Evolutionary conservation across 2,888 invertebrate genomes (phyloP), one percentile per base, ranked within the genome.

Genomic region (Oscheius sp.): DNA sequence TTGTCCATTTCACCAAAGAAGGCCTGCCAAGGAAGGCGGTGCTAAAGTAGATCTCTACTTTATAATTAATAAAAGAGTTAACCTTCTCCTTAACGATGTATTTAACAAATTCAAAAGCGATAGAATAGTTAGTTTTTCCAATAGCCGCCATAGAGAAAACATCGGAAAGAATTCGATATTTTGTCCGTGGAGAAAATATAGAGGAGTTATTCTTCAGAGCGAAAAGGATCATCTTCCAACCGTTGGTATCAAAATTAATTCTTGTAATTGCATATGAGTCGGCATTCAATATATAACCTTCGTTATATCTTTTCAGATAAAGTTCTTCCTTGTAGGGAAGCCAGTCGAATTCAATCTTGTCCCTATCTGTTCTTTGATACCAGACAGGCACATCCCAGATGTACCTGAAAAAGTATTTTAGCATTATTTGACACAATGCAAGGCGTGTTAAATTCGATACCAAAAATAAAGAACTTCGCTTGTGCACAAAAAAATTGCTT

Each of bases 301-400:
- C 44, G 2, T 12, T n/a, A 3, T 2, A 44, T 20, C 44, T 64
- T 6, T 0, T 32, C 50, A 22, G 32, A 6, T 33, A 51, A 20
- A 64, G 54, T 17, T 54, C 4, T 2, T 36, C 33, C 17, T 54
- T 32, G 33, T 32, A 54, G 6, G 67, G 30, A 6, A 44, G 44
- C 50, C 66, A 51, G 20, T 20, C 38, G 22, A 49, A 8, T 26
- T 51, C 22, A 9, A 51, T 2, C 26, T 68, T 62, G 91, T 92
- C 54, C 90, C 90, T 0, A 92, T 92, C 90, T 61, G 91, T 91
- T 2, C 91, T 91, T 69, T 90, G 90, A 61, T 79, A 79, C 83
- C 83, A 83, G 6, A 83, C 70, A 0, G 83, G 83, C 22, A 83
- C 71, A 62, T 80, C 82, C 78, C 80, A 80, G 51, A 71, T 71